Evolutionary conservation across 2,797 vertebrate species (phyloP).

Genomic region (Schizopygopsis pylzovi): DNA sequence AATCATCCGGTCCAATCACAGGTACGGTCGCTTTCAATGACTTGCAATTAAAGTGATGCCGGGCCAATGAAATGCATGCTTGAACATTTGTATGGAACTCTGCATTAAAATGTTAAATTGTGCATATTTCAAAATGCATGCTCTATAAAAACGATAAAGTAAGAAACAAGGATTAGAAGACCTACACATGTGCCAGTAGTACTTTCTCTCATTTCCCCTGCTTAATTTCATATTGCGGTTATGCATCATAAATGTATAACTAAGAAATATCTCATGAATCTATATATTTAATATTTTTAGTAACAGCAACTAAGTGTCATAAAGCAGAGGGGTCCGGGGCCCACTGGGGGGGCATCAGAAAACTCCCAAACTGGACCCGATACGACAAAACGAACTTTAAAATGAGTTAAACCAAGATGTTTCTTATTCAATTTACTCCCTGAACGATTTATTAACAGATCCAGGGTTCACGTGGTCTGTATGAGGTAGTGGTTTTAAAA

Average conservation of each 20-base stretch:
- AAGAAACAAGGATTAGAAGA: not conserved
- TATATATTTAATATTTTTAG: not conserved
- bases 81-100: not conserved
- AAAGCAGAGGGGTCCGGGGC: not conserved
- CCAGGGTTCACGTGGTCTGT: not conserved
- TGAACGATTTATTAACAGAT: not conserved
- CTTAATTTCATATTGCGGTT: not conserved
- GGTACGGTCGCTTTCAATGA: slow-evolving; percentile 5
- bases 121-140: not conserved
- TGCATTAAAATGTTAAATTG: not conserved
- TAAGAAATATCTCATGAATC: too few relatives aligned
- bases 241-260: not conserved
- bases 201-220: not conserved
- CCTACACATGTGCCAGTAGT: not conserved
- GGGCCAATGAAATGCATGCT: slow-evolving; percentile 15
- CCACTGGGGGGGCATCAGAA: not conserved
- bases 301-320: not conserved
- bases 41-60: slow-evolving; percentile 33
- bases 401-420: not conserved
- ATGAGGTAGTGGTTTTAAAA: not conserved
- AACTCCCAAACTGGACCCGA: not conserved
- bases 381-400: not conserved
- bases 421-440: not conserved
- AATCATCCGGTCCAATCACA: slow-evolving; percentile 36
- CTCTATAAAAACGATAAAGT: not conserved